Conservation (phyloP, 2,888 invertebrate species). For the Rhodophaea formosa region DNA sequence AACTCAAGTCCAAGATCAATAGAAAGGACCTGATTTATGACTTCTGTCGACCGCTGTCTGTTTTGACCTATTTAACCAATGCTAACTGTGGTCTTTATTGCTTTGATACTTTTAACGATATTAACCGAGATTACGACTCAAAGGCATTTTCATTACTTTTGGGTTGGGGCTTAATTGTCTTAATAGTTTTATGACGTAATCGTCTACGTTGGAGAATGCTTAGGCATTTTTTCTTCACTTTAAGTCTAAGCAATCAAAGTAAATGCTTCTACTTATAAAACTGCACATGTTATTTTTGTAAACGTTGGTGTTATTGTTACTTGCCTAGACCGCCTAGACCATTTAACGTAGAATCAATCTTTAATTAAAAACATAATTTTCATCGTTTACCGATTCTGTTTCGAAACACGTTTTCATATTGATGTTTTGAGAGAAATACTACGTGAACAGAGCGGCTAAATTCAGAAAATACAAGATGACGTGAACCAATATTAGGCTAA, state of each 20-base stretch:
- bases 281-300: no score
- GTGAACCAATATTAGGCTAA: not conserved
- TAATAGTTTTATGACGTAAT: not conserved
- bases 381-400: not conserved
- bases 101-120: constrained; percentile 2
- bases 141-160: not conserved
- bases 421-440: not conserved
- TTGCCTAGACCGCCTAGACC: no score
- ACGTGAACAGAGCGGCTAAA: not conserved
- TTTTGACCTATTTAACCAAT: not conserved
- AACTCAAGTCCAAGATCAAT: not conserved
- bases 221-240: not conserved
- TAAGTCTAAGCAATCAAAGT: no score
- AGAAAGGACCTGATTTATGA: not conserved
- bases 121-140: not conserved
- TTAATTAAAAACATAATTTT: no score
- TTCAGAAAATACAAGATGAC: not conserved
- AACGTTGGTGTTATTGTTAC: no score
- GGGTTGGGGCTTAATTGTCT: constrained; percentile 3
- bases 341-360: no score
- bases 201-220: not conserved
- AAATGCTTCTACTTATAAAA: no score
- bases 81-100: constrained; percentile 3
- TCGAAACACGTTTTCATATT: no score
- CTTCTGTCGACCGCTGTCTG: not conserved